Evolutionary conservation across 1,140 invertebrate species (phyloP), one percentile per base, ranked within the genome.

Genomic region (Mercenaria mercenaria): DNA sequence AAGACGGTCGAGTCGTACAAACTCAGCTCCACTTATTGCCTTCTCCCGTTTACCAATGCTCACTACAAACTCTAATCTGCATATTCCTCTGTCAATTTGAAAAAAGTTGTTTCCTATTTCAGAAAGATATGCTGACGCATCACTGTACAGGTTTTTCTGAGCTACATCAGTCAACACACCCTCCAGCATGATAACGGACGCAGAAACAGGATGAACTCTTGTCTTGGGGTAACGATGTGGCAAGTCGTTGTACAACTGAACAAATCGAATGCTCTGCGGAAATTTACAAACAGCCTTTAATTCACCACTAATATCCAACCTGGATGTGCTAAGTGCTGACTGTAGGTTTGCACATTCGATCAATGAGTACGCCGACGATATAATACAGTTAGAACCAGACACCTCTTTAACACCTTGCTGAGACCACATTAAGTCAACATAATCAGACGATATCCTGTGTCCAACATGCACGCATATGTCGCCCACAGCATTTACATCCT

Each of bases 101-200:
- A 11, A 41, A 43, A 76, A 76, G 20, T 32, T 67, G 72, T 43
- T 76, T 6, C 32, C 37, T 43, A 76, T 76, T 76, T 76, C 72
- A 41, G 72, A 76, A 15, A 76, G 4, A 23, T 76, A 41, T n/a
- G 1, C 6, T n/a, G 39, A 41, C 2, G 72, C 43, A 43, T 76
- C 72, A 4, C n/a, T 6, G 8, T 20, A 43, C 34, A 76, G 39
- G 26, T 4, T n/a, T 41, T 29, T 23, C 4, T 43, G 37, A 43
- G n/a, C 6, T 20, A 29, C 26, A 20, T 72, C 67, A 43, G 1
- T 10, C 10, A 41, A 23, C 15, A 76, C 1, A 76, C 72, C 72
- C 1, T 41, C 39, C 13, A 11, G 2, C 4, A 76, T 11, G 8
- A 76, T 76, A 1, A 76, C 72, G 13, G 72, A 76, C 34, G 72